Evolutionary conservation across 2,113 vertebrate genomes (phyloP), one percentile per base, ranked within the genome.

Genomic region (Sus scrofa): DNA sequence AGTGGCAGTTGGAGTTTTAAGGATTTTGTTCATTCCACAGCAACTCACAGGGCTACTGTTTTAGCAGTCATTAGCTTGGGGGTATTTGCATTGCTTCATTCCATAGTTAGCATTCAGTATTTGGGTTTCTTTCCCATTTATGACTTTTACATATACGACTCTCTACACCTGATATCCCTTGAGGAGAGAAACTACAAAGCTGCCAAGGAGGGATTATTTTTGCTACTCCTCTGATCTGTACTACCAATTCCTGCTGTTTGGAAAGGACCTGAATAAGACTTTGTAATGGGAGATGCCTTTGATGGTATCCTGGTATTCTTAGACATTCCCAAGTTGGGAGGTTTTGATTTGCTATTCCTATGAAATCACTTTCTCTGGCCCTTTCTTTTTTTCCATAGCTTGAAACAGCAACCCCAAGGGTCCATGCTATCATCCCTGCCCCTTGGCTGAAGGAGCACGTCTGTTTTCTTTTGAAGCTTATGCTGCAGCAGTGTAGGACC

Each of bases 371-470:
- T 50, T 89, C 26, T 37, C 19, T 84, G 14, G 77, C 50, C 20
- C 27, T 50, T 15, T 87, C 39, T 65, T 79, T 60, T 78, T 56
- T 0, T 44, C 7, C 58, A 0, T 83, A 99, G 99, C 96, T 99
- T 81, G 98, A 99, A 82, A 97, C 65, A 0, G 91, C 96, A 1
- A 91, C 93, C 2, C 27, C 95, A 0, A 34, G 65, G 0, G 82
- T 96, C 13, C 92, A 96, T 0, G 20, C 97, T 2, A 37, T 82
- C 4, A 84, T 99, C 3, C 99, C 99, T 0, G 94, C 97, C 50
- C 95, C 98, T 0, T 99, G 99, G 99, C 44, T 99, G 94, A 98
- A 99, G 92, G 97, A 98, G 0, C 99, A 99, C 82, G 99, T 99
- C 0, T 97, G 98, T 0, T 98, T 99, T 63, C 99, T 99, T 44